Evolutionary conservation across 2,113 vertebrate species (phyloP).

Genomic region (Sminthopsis crassicaudata): DNA sequence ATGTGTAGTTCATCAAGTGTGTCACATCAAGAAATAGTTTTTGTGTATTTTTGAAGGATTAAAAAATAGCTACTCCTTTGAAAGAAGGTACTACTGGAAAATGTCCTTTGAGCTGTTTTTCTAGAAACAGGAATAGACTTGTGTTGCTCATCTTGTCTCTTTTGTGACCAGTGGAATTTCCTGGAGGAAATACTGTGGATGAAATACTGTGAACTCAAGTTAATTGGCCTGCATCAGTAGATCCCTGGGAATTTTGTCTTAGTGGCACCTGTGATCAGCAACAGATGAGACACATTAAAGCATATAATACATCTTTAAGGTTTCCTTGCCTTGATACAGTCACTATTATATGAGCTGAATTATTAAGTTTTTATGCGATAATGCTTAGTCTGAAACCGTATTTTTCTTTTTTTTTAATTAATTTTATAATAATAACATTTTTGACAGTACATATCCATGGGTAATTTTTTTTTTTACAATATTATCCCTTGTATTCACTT

Average conservation of each 20-base stretch:
- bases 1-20: background rate
- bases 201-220: background rate
- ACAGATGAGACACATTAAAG: background rate
- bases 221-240: background rate
- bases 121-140: background rate
- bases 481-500: no score
- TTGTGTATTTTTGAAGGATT: background rate
- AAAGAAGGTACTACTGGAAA: background rate
- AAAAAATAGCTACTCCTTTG: background rate
- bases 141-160: background rate
- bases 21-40: background rate
- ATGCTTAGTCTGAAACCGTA: background rate
- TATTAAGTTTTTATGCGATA: no score
- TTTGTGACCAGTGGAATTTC: background rate
- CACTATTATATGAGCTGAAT: background rate
- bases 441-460: no score
- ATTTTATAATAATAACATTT: no score
- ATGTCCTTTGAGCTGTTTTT: background rate
- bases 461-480: no score
- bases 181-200: background rate
- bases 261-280: background rate
- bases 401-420: no score
- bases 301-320: background rate
- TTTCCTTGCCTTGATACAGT: background rate
- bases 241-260: background rate